Conservation (phyloP, 2,113 vertebrate species). For the Gasterosteus nipponicus region DNA sequence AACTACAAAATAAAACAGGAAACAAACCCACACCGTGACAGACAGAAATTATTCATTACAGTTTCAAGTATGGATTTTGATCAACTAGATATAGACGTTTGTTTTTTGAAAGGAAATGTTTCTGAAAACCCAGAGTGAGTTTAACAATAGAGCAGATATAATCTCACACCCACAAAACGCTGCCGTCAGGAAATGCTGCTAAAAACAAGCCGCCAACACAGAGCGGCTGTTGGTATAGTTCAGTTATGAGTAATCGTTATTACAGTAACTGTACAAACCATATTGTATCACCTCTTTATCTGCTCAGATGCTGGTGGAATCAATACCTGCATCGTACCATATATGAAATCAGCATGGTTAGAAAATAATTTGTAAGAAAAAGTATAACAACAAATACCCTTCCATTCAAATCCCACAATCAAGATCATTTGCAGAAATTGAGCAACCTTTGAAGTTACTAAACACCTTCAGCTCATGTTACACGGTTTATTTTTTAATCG, state of each 20-base stretch:
- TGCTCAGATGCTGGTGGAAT: not conserved
- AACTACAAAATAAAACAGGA: too few relatives aligned
- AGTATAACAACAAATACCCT: not conserved
- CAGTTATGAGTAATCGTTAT: too few relatives aligned
- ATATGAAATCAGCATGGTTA: too few relatives aligned
- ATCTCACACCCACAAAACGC: constrained; percentile 30
- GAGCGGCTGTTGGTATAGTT: not conserved
- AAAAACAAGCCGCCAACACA: not conserved
- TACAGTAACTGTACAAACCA: too few relatives aligned
- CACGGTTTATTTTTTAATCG: not conserved
- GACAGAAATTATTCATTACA: not conserved
- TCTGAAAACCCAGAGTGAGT: not conserved
- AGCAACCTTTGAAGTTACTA: not conserved
- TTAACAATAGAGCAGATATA: not conserved
- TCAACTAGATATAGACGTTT: not conserved
- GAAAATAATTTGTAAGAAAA: not conserved
- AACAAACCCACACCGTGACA: too few relatives aligned
- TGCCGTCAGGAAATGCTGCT: constrained; percentile 33
- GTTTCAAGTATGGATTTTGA: not conserved
- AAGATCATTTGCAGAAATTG: not conserved
- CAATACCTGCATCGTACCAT: not conserved
- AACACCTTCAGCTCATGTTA: not conserved
- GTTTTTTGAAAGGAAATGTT: not conserved
- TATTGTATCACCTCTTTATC: too few relatives aligned
- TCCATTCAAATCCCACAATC: too few relatives aligned